Conservation (phyloP, 2,888 invertebrate genomes). For the Trichogramma dendrolimi region DNA sequence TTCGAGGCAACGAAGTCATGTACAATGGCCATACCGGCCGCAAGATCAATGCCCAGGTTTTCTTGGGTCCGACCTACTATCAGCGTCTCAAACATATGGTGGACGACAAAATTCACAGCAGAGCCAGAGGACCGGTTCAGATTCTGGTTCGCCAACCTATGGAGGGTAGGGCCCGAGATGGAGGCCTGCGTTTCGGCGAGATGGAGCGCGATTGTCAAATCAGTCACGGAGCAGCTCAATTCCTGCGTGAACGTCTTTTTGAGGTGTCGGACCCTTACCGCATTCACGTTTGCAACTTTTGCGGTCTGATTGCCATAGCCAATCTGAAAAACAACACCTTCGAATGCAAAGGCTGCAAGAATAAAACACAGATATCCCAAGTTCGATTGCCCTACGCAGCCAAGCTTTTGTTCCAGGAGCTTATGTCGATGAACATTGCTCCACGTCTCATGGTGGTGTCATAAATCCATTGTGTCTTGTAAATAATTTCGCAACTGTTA, state of each 20-base stretch:
- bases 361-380: conserved; percentile 98
- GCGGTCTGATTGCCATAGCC: conserved; percentile 96
- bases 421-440: conserved; percentile 99
- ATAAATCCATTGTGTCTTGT: neutral
- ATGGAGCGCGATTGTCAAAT: conserved; percentile 99
- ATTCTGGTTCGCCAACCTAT: conserved; percentile 98
- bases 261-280: conserved; percentile 99
- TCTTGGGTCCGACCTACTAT: conserved; percentile 88
- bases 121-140: conserved; percentile 95
- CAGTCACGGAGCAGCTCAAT: conserved; percentile 96
- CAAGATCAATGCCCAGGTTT: conserved; percentile 97
- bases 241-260: conserved; percentile 91
- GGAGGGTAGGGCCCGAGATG: conserved; percentile 98
- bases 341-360: conserved; percentile 98
- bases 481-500: too few species aligned
- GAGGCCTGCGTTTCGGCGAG: conserved; percentile 98
- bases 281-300: conserved; percentile 97
- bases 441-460: conserved; percentile 81
- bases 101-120: conserved; percentile 98
- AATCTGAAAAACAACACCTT: conserved; percentile 97
- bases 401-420: conserved; percentile 96
- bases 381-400: conserved; percentile 96
- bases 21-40: conserved; percentile 98
- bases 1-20: conserved; percentile 86
- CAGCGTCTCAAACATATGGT: conserved; percentile 99